Conservation (phyloP, 2,797 vertebrate genomes). For the Danio kyathit region DNA sequence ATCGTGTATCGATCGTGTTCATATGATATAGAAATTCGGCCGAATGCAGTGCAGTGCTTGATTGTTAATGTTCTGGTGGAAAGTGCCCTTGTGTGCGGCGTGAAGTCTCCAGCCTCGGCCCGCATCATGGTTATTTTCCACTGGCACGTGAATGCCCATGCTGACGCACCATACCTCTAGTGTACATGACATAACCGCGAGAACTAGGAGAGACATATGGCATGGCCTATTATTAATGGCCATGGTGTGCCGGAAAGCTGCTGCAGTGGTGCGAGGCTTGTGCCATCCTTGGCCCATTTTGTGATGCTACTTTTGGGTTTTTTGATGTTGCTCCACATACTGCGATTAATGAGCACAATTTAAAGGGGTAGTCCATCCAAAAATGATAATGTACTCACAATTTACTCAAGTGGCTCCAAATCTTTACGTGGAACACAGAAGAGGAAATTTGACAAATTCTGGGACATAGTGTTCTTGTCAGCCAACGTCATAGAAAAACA, state of each 20-base stretch:
- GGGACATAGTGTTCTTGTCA: no score
- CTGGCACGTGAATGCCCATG: conserved; percentile 25
- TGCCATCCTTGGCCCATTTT: conserved; percentile 49
- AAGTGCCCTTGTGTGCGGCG: background rate
- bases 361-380: background rate
- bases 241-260: conserved; percentile 29
- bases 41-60: background rate
- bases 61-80: background rate
- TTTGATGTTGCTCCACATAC: conserved; percentile 51
- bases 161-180: conserved; percentile 36
- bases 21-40: background rate
- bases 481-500: no score
- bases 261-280: conserved; percentile 52
- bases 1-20: background rate
- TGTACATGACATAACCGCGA: conserved; percentile 25
- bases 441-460: no score
- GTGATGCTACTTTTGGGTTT: conserved; percentile 21
- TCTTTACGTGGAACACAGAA: no score
- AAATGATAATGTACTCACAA: no score
- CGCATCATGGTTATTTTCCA: conserved; percentile 19
- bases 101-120: background rate
- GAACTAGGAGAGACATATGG: conserved; percentile 29
- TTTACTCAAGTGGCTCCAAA: no score
- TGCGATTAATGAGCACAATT: conserved; percentile 45
- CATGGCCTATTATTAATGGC: conserved; percentile 40